A percentile compares a stretch with the other conserved stretches of the same genome.
These are phyloP conservation scores for Onychostruthus taczanowskii DNA, from an alignment of 2,113 vertebrate genomes.

Conservation along the genomic window DNA sequence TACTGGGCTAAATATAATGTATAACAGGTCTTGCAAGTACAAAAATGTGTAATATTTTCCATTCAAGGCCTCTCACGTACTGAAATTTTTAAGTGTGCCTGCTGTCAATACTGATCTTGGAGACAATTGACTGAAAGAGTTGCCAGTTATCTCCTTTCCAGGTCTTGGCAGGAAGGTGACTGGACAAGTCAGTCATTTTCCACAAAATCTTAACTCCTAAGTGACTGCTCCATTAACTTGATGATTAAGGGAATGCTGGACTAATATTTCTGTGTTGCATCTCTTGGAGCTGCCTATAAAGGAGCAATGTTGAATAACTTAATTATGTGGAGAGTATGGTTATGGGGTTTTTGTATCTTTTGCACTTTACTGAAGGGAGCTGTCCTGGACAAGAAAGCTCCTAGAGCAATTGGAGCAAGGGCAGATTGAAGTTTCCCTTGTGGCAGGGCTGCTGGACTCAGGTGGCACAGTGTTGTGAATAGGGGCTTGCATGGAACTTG, in stretches of 20 bases:
- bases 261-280: background rate
- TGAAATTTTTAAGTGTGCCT: background rate
- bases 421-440: background rate
- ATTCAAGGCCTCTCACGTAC: background rate
- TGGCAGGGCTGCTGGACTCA: background rate
- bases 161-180: background rate
- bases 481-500: accelerated
- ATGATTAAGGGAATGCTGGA: background rate
- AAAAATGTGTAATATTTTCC: constrained; percentile 28
- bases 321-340: background rate
- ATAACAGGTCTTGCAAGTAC: background rate
- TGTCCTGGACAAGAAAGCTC: background rate
- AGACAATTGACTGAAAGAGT: background rate
- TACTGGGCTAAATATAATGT: background rate
- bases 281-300: background rate
- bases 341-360: background rate
- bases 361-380: background rate
- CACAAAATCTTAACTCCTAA: background rate
- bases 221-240: background rate
- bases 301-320: background rate
- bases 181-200: background rate
- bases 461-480: background rate
- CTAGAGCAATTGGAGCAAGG: background rate
- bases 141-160: background rate
- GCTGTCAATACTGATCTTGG: background rate